Base-by-base conservation (phyloP, 2,797 vertebrate genomes). In the Hydrocynus forskahlii region DNA sequence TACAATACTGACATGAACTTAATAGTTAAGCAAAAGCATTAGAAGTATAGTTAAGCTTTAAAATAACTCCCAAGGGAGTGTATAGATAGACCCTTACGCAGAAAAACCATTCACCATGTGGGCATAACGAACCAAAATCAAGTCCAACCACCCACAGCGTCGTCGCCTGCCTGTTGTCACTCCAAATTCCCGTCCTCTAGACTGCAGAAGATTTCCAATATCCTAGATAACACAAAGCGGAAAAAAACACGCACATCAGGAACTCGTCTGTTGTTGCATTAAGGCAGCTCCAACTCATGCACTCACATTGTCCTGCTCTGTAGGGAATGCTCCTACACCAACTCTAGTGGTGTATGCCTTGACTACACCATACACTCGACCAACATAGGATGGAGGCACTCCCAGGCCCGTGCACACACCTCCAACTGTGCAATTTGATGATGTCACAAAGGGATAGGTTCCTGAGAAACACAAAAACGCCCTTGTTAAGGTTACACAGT, bases 101-200 rank as follows among this genome's bases (percentile, higher is more conserved):
- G 94, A 91, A 85, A 96, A 96, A 60, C 94, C 94, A 0, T 96
- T 95, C 87, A 96, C 92, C 95, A 95, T 95, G 88, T 96, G 94
- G 73, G 95, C 95, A 21, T 96, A 96, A 90, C 94, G 86, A 88
- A 96, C 94, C 84, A 95, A 84, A 70, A 96, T 92, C 83, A 95
- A 87, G 79, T 96, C 95, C 87, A 96, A 88, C 95, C 95, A 96
- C 23, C 95, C 95, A n/a, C 95, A 96, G 7, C 95, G 94, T 48
- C 95, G 85, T 76, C 73, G 92, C 4, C 95, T 91, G 86, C 94
- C 95, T 0, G 95, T 96, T 0, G 95, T 96, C 82, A 96, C 95
- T 0, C 95, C 95, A 0, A 95, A 68, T 87, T 96, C 95, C 64
- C 91, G 90, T 25, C 95, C 95, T 76, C 89, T 92, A 25, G 89